phyloP scores from a whole-genome alignment of 2,888 invertebrate genomes.

The Drosophila tripunctata region DNA sequence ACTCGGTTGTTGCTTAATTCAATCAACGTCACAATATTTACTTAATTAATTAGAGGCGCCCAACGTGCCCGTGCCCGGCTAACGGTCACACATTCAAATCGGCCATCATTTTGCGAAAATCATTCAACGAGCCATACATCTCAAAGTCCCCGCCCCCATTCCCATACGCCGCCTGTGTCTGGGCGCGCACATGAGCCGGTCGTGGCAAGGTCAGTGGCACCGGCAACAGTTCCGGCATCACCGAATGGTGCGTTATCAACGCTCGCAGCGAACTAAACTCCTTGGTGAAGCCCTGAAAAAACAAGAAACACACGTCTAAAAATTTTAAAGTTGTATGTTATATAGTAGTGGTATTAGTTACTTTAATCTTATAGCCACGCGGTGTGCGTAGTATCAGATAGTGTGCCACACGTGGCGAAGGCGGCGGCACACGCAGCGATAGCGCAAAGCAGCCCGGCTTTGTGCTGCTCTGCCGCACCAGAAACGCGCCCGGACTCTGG shows the following conservation, averaged over 20 bases:
- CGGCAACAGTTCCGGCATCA: slow-evolving; percentile 98
- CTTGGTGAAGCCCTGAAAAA: slow-evolving; percentile 96
- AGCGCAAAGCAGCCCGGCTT: slow-evolving; percentile 97
- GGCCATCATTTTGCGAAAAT: slow-evolving; percentile 91
- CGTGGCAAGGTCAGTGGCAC: slow-evolving; percentile 93
- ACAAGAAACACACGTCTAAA: neutral
- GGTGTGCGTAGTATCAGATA: slow-evolving; percentile 95
- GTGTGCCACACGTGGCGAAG: slow-evolving; percentile 93
- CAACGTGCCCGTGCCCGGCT: too few species aligned
- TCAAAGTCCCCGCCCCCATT: slow-evolving; percentile 87
- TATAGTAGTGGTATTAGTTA: too few species aligned
- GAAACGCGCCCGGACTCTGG: slow-evolving; percentile 96
- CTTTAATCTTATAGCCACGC: slow-evolving; percentile 97
- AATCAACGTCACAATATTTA: slow-evolving; percentile 72
- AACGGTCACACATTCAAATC: slow-evolving; percentile 87
- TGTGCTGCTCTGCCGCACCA: slow-evolving; percentile 97
- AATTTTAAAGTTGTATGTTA: neutral
- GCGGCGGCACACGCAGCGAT: slow-evolving; percentile 95
- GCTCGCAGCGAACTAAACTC: slow-evolving; percentile 96
- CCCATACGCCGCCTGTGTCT: slow-evolving; percentile 49
- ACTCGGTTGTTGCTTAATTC: slow-evolving; percentile 55
- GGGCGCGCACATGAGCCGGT: slow-evolving; percentile 79
- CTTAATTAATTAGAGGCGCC: slow-evolving; percentile 69
- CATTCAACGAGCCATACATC: slow-evolving; percentile 89
- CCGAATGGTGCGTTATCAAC: slow-evolving; percentile 98